Base-by-base conservation (phyloP, 1,140 invertebrate genomes). In the Platorchestia sp. region DNA sequence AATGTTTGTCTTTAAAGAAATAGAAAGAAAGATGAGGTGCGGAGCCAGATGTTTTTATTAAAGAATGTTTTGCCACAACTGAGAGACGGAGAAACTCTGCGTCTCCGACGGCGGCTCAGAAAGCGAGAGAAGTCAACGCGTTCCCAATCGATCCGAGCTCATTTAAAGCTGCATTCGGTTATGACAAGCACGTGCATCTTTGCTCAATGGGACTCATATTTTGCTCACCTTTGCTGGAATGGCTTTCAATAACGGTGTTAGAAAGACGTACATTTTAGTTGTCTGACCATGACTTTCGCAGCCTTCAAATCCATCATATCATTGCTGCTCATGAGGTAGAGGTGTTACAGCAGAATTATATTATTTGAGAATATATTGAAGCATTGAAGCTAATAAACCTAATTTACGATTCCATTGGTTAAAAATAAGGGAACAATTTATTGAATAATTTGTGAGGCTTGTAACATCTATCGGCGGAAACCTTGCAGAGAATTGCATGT, bases 1-100 rank as follows among this genome's bases (percentile, higher is more conserved):
- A 93, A 93, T 93, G 45, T 93, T 93, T 93, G 91, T 93, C 91
- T 93, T 93, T 44, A 93, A 47, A 93, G 91, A 93, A 93, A 93
- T 45, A 93, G 91, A 44, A 93, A 44, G 45, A 44, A 45, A 93
- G 91, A 93, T 93, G 91, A 93, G 91, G 45, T 93, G 91, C 91
- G 45, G 43, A 45, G 91, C 43, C 91, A 45, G 91, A 93, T 93
- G 91, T 93, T 93, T 89, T 45, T 93, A 93, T 93, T 93, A 93
- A 93, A 93, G 91, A 93, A 93, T 93, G 45, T 93, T 93, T 93
- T 93, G 91, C 91, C 45, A 45, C 91, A 45, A 45, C 91, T 93
- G 43, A 45, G 91, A 89, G 87, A 89, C 22, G 45, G 44, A 93
- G 45, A 93, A 93, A 93, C 45, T 44, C 22, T 27, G 91, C 19